phyloP scores from a whole-genome alignment of 2,113 vertebrate species.

The Toxotes chatareus region DNA sequence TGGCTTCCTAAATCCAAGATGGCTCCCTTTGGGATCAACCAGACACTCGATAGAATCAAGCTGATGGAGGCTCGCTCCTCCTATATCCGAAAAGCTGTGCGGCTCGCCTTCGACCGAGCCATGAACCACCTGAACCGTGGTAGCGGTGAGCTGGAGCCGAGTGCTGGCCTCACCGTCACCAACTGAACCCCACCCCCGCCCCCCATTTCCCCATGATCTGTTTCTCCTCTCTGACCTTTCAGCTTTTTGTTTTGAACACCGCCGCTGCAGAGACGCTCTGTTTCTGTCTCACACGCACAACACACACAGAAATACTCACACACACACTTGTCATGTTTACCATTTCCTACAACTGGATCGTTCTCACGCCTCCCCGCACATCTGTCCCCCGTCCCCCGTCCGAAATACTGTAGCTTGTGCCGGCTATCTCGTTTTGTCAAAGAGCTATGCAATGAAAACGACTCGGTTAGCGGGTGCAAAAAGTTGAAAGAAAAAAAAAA shows the following conservation, averaged over 20 bases:
- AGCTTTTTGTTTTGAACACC: slow-evolving; percentile 16
- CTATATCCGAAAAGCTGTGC: slow-evolving; percentile 91
- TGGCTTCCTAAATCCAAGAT: slow-evolving; percentile 99
- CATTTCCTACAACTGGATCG: slow-evolving; percentile 44
- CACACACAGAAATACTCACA: slow-evolving; percentile 13
- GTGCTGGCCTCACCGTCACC: slow-evolving; percentile 80
- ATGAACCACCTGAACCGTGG: slow-evolving; percentile 90
- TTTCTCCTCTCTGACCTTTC: slow-evolving; percentile 51
- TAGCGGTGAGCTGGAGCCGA: slow-evolving; percentile 79
- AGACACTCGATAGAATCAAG: slow-evolving; percentile 91
- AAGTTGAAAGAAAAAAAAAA: background rate
- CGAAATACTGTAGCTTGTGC: slow-evolving; percentile 71
- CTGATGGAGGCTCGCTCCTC: slow-evolving; percentile 93
- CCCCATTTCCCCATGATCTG: slow-evolving; percentile 36
- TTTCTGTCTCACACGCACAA: slow-evolving; percentile 56
- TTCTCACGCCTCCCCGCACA: slow-evolving; percentile 1
- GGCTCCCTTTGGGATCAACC: slow-evolving; percentile 92
- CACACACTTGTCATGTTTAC: slow-evolving; percentile 50
- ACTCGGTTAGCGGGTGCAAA: slow-evolving; percentile 57
- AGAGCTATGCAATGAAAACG: slow-evolving; percentile 78
- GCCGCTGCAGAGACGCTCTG: slow-evolving; percentile 22
- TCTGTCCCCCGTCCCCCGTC: background rate
- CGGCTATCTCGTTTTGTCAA: slow-evolving; percentile 57
- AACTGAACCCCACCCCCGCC: slow-evolving; percentile 77
- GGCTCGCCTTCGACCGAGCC: slow-evolving; percentile 91